A percentile compares a stretch with the other conserved stretches of the same genome.
phyloP scores from a whole-genome alignment of 2,888 invertebrate species.

The Adelphocoris suturalis region DNA sequence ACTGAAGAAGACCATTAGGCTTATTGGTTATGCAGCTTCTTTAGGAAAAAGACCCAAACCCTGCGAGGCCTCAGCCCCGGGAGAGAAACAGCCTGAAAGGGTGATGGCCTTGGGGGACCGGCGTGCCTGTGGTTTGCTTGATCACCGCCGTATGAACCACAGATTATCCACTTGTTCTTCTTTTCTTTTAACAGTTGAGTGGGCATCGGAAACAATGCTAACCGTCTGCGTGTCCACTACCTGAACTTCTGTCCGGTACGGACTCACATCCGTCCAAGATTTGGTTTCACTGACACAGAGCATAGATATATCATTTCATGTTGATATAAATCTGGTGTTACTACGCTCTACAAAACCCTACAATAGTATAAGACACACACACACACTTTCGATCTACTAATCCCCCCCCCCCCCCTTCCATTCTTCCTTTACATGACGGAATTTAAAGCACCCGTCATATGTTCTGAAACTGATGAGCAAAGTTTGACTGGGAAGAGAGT shows the following conservation, averaged over 20 bases:
- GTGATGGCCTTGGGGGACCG: constrained; percentile 45
- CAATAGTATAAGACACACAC: too few relatives aligned
- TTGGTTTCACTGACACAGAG: background rate
- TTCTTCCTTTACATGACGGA: too few relatives aligned
- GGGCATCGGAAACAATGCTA: constrained; percentile 53
- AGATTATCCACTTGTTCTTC: constrained; percentile 63
- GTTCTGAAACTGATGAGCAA: too few relatives aligned
- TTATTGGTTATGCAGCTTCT: constrained; percentile 49
- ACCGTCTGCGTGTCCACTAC: constrained; percentile 44
- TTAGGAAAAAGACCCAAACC: constrained; percentile 16
- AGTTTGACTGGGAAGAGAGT: too few relatives aligned
- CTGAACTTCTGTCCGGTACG: background rate
- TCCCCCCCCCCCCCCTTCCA: too few relatives aligned
- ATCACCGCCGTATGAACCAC: constrained; percentile 57
- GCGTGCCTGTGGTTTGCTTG: constrained; percentile 59
- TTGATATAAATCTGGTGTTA: too few relatives aligned
- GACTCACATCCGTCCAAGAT: background rate
- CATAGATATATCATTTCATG: too few relatives aligned
- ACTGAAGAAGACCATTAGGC: constrained; percentile 40
- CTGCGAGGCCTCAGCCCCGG: background rate
- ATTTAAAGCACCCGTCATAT: too few relatives aligned
- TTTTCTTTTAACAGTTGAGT: constrained; percentile 61
- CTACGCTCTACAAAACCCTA: too few relatives aligned
- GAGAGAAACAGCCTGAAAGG: constrained; percentile 12
- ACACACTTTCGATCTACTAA: too few relatives aligned